Evolutionary conservation across 2,113 vertebrate genomes (phyloP).

Genomic region (Philantomba maxwellii): DNA sequence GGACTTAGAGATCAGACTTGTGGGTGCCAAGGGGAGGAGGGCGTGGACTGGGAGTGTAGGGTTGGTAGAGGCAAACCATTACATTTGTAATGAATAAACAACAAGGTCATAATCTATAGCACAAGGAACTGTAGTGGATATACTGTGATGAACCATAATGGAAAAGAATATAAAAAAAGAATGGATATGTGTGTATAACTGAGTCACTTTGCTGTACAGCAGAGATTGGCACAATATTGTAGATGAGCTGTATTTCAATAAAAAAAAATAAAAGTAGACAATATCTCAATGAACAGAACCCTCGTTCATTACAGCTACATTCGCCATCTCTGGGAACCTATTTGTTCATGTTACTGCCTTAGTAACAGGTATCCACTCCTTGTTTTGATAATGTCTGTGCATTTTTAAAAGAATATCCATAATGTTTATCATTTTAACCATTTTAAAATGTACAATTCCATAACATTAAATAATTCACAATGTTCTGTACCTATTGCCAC

Average conservation of each 20-base stretch:
- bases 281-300: background rate
- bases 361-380: background rate
- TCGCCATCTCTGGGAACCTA: background rate
- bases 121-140: background rate
- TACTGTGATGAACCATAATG: background rate
- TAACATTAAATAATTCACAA: background rate
- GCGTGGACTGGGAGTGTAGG: background rate
- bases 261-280: background rate
- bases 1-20: background rate
- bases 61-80: background rate
- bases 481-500: background rate
- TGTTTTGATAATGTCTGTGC: background rate
- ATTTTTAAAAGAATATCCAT: background rate
- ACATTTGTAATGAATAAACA: background rate
- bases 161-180: background rate
- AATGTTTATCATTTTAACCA: background rate
- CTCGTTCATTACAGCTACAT: background rate
- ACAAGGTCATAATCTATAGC: background rate
- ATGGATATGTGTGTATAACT: background rate
- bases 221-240: background rate
- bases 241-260: background rate
- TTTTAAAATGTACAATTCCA: background rate
- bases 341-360: background rate
- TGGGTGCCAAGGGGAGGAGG: background rate
- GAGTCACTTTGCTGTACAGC: background rate